Percentiles rank a stretch among this genome's conserved stretches.
Evolutionary conservation across 2,888 invertebrate species (phyloP).

Genomic region (Dryadula phaetusa): DNA sequence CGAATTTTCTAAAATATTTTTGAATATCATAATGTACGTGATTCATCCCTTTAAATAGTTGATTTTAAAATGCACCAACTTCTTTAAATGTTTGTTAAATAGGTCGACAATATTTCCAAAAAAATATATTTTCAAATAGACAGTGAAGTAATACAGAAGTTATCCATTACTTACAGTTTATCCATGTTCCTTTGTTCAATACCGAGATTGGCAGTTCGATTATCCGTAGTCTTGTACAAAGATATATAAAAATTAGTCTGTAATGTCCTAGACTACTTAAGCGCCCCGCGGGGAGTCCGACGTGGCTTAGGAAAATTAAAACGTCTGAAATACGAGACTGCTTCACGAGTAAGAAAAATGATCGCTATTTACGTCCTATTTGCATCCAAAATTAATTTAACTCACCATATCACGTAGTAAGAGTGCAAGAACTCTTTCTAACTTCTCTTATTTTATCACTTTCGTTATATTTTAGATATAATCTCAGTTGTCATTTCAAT

Average conservation of each 20-base stretch:
- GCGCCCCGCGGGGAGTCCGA: slow-evolving; percentile 68
- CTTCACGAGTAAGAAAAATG: slow-evolving; percentile 63
- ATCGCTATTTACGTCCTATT: slow-evolving; percentile 50
- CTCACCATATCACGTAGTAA: not conserved
- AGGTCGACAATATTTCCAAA: too few relatives aligned
- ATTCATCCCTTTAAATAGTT: too few relatives aligned
- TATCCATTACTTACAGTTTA: slow-evolving; percentile 62
- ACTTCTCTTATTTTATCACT: not conserved
- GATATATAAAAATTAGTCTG: slow-evolving; percentile 77
- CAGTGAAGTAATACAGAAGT: slow-evolving; percentile 54
- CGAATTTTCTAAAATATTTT: too few relatives aligned
- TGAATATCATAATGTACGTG: too few relatives aligned
- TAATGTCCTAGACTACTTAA: slow-evolving; percentile 78
- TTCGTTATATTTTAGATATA: too few relatives aligned
- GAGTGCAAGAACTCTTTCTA: not conserved
- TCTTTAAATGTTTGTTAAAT: too few relatives aligned
- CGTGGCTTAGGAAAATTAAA: slow-evolving; percentile 66
- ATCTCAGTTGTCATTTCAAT: too few relatives aligned
- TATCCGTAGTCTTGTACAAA: slow-evolving; percentile 74
- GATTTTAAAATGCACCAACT: too few relatives aligned
- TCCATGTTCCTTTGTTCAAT: slow-evolving; percentile 65
- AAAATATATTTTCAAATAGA: slow-evolving; percentile 7
- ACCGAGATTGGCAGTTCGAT: slow-evolving; percentile 81
- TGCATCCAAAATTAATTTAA: slow-evolving; percentile 49
- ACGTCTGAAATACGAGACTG: slow-evolving; percentile 68